Conservation (phyloP, 2,797 vertebrate genomes). For the Aeoliscus strigatus region DNA sequence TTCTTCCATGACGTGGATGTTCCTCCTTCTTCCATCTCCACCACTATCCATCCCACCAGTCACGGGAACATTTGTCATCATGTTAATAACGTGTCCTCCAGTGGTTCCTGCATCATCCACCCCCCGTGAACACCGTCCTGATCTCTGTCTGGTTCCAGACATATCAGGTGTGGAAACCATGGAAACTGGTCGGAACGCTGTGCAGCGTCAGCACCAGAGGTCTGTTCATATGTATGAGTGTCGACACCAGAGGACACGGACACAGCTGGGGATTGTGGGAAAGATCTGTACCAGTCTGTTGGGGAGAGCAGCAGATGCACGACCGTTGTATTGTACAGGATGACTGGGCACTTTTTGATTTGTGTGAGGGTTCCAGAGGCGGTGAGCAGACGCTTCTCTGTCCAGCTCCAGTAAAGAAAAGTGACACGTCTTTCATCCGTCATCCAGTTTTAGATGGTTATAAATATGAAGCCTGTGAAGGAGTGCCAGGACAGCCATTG, state of each 20-base stretch:
- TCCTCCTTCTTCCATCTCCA: conserved; percentile 21
- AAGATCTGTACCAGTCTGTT: conserved; percentile 26
- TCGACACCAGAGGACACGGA: conserved; percentile 4
- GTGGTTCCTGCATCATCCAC: no score
- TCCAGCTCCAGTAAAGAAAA: conserved; percentile 8
- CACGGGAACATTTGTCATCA: no score
- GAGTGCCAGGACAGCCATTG: not conserved
- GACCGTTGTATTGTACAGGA: no score
- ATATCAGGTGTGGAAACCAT: conserved; percentile 27
- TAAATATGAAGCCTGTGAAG: conserved; percentile 2
- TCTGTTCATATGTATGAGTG: conserved; percentile 8
- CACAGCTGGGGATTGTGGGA: conserved; percentile 44
- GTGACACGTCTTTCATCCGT: conserved; percentile 17
- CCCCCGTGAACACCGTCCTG: no score
- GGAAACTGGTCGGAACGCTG: conserved; percentile 20
- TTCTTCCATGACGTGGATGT: conserved; percentile 43
- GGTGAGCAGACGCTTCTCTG: conserved; percentile 7
- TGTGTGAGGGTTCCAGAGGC: not conserved
- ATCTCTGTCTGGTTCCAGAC: no score
- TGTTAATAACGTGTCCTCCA: no score
- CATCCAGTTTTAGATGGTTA: conserved; percentile 34
- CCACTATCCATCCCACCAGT: conserved; percentile 8
- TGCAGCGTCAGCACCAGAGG: conserved; percentile 32
- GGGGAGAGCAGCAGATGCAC: no score
- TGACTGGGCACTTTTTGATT: conserved; percentile 1